Conservation (phyloP, 2,888 invertebrate species). For the Eucriotettix oculatus region DNA sequence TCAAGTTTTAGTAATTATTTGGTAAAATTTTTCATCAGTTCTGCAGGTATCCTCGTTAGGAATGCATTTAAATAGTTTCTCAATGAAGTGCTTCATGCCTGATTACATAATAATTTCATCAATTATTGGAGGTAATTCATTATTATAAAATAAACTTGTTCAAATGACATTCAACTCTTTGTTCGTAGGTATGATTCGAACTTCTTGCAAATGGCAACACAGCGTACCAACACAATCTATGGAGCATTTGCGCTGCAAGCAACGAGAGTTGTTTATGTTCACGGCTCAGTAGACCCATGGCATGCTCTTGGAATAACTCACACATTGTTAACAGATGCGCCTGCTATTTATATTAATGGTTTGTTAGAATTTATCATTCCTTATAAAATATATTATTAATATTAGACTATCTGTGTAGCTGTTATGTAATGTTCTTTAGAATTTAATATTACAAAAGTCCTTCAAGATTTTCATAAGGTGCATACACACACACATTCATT, state of each 20-base stretch:
- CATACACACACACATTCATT: no score
- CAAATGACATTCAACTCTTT: background rate
- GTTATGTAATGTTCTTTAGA: no score
- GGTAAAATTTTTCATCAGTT: no score
- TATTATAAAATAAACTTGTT: background rate
- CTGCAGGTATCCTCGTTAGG: no score
- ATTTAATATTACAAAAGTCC: no score
- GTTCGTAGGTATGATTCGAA: constrained; percentile 36
- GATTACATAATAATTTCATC: no score
- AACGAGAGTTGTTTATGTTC: constrained; percentile 64
- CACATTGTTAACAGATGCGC: constrained; percentile 36
- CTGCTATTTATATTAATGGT: constrained; percentile 63
- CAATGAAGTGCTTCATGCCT: no score
- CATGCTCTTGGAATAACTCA: constrained; percentile 58
- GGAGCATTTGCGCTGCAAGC: constrained; percentile 56
- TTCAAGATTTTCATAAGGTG: no score
- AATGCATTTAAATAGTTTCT: no score
- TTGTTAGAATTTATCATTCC: constrained; percentile 8
- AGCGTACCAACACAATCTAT: constrained; percentile 61
- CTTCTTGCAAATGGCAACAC: constrained; percentile 42
- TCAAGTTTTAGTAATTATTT: no score
- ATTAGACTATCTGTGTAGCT: no score
- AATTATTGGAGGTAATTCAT: background rate
- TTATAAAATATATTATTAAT: no score
- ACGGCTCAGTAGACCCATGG: constrained; percentile 83